Evolutionary conservation across 30 jellyfish, hydroid and myxozoan genomes (phyloP).

Genomic region (Hydractinia echinata): DNA sequence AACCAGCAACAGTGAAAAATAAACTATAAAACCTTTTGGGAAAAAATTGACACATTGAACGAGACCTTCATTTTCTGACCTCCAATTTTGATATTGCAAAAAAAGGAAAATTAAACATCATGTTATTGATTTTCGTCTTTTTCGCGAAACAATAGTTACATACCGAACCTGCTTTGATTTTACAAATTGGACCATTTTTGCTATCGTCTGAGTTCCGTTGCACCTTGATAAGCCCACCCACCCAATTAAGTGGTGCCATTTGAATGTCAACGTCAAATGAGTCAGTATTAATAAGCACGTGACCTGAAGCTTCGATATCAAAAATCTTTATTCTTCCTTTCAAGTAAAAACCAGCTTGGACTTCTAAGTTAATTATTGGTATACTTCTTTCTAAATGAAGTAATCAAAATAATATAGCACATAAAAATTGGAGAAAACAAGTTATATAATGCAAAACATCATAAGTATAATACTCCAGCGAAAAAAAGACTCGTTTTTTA

Average conservation of each 20-base stretch:
- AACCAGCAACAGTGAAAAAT: no score
- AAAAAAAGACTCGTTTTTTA: no score
- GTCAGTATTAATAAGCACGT: conserved; percentile 22
- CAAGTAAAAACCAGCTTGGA: conserved; percentile 51
- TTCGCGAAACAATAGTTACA: background rate
- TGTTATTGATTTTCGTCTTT: no score
- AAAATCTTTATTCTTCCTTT: conserved; percentile 55
- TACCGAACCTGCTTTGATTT: conserved; percentile 15
- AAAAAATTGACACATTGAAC: no score
- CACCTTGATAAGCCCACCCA: conserved; percentile 46
- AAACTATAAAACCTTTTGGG: no score
- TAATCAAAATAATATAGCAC: no score
- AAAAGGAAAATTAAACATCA: no score
- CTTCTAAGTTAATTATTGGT: background rate
- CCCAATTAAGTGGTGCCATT: conserved; percentile 54
- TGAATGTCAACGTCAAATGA: conserved; percentile 40
- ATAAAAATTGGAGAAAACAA: no score
- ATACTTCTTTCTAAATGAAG: background rate
- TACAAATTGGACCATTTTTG: conserved; percentile 59
- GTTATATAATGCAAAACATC: no score
- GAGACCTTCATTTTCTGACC: no score
- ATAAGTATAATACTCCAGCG: no score
- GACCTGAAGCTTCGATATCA: conserved; percentile 39
- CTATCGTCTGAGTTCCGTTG: conserved; percentile 37
- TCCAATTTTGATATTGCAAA: no score